Percentiles rank a stretch among this genome's conserved stretches.
Evolutionary conservation across 2,888 invertebrate genomes (phyloP).

Genomic region (Drosophila melanosoma): DNA sequence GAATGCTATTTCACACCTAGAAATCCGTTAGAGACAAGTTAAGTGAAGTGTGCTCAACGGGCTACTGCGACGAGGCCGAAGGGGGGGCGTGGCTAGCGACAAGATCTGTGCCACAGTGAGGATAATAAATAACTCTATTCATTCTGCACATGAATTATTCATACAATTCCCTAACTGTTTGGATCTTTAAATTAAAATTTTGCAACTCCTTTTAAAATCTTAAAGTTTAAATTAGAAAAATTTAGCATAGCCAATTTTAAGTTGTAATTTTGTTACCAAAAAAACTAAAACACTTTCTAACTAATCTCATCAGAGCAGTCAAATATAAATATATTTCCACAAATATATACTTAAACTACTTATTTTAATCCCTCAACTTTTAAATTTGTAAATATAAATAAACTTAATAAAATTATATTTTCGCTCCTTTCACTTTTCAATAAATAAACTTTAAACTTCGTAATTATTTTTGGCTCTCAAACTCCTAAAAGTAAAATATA

Average conservation of each 20-base stretch:
- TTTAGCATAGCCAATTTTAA: background rate
- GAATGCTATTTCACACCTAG: constrained; percentile 66
- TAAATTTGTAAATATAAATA: background rate
- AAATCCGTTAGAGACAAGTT: constrained; percentile 63
- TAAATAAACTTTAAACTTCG: background rate
- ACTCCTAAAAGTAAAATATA: background rate
- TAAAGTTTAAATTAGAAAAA: background rate
- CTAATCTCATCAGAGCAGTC: background rate
- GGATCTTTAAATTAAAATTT: background rate
- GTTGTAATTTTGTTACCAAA: background rate
- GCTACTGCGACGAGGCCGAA: constrained; percentile 12
- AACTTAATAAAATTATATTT: no score
- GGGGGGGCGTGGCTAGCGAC: constrained; percentile 32
- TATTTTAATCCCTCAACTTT: no score
- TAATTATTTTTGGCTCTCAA: background rate
- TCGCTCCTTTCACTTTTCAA: background rate
- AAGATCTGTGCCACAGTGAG: constrained; percentile 31
- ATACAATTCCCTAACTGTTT: background rate
- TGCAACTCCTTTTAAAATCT: background rate
- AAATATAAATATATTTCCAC: background rate
- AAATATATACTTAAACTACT: background rate
- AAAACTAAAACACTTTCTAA: background rate
- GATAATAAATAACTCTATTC: constrained; percentile 31
- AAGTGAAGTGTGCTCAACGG: constrained; percentile 17
- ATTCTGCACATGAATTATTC: background rate